Percentiles rank a stretch among this genome's conserved stretches.
phyloP scores from a whole-genome alignment of 2,113 vertebrate genomes.

The Antidorcas marsupialis region DNA sequence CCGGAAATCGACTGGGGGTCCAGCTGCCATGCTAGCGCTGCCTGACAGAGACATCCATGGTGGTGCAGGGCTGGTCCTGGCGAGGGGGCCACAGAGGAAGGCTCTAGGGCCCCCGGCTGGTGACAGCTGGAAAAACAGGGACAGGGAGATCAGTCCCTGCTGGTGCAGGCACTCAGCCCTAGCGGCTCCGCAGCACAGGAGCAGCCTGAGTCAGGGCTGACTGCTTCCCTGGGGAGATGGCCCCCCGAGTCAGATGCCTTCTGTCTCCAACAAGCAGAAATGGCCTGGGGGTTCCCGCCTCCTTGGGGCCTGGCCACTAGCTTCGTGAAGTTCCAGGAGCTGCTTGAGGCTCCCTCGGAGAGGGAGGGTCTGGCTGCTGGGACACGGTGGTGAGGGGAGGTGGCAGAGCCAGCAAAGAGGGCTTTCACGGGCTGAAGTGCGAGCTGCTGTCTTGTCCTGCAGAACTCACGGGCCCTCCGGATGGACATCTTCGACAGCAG shows the following conservation, averaged over 20 bases:
- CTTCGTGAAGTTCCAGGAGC: neutral
- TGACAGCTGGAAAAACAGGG: neutral
- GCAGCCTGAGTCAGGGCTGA: neutral
- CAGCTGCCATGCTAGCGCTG: neutral
- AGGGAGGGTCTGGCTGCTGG: neutral
- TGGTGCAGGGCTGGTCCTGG: neutral
- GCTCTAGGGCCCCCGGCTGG: neutral
- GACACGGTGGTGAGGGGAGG: no score
- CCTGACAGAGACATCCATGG: no score
- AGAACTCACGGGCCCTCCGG: rapidly evolving
- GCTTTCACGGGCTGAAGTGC: no score
- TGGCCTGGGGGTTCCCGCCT: neutral
- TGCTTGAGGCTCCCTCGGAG: neutral
- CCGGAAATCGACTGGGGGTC: no score
- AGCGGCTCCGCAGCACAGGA: neutral
- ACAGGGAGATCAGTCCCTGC: neutral
- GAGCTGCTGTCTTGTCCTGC: neutral
- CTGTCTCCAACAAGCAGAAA: neutral
- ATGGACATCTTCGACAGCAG: neutral
- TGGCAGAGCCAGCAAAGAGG: neutral
- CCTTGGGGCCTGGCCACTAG: no score
- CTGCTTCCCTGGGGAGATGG: neutral
- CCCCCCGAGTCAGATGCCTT: neutral
- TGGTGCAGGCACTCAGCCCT: neutral
- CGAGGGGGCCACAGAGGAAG: neutral